Evolutionary conservation across 2,888 invertebrate genomes (phyloP), one percentile per base, ranked within the genome.

Genomic region (Spatulosminthurus flaviceps): DNA sequence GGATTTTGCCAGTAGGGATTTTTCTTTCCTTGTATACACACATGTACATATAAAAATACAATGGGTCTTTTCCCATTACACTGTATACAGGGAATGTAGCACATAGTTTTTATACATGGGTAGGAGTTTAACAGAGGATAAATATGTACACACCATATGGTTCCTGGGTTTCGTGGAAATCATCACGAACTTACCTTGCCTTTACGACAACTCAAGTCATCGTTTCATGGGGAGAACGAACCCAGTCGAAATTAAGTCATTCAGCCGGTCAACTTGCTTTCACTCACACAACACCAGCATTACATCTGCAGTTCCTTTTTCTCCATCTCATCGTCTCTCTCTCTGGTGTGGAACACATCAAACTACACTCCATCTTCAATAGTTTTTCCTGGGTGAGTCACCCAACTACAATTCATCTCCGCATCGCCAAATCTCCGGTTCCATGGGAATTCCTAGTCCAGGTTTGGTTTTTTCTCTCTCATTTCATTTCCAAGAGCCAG

Each of bases 161-260:
- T 64, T 64, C 64, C 64, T 64, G 24, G 2, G 64, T 64, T 64
- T 64, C 24, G 64, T 64, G 24, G 64, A 64, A 24, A 64, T 64
- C n/a, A 61, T 21, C 21, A 74, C 74, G 74, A 72, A 74, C 74
- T 74, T 61, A 74, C 74, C 74, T 74, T 34, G 34, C 74, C 74
- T 61, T 34, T 61, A 74, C 74, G 61, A 74, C 74, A 61, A 74
- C 74, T 61, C 26, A 64, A 64, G 64, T 64, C 64, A 64, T 22
- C 64, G 64, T 64, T 26, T 24, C 64, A 26, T 64, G 64, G 74
- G 64, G 61, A 74, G 67, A 76, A 76, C 41, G 67, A 76, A 76
- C 42, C 28, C 76, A 76, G 76, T 67, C 51, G 69, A 76, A 76
- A 76, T 76, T 76, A 76, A 76, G 76, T 76, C 76, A 76, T 76